These are phyloP conservation scores for Sarcophaga peregrina DNA, from an alignment of 1,140 invertebrate genomes.

Conservation along the genomic window DNA sequence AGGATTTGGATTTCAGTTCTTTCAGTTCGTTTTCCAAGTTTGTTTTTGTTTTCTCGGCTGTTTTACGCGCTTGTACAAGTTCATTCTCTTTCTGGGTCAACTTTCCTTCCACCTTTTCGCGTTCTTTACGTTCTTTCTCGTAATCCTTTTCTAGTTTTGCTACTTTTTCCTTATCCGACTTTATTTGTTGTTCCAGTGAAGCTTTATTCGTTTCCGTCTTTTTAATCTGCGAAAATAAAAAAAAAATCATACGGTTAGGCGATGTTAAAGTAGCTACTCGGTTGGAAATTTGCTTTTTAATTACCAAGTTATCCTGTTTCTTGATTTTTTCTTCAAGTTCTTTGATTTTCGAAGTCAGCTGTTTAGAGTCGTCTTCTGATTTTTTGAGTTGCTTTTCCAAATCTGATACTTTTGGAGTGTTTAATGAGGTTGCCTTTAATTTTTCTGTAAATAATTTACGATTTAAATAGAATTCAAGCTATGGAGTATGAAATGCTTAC, in stretches of 20 bases:
- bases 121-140: constrained; percentile 71
- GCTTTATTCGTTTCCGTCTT: constrained; percentile 55
- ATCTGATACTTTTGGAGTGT: constrained; percentile 53
- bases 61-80: constrained; percentile 68
- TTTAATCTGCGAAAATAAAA: constrained; percentile 49
- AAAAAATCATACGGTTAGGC: not conserved
- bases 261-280: not conserved
- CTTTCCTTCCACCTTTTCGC: constrained; percentile 59
- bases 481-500: constrained; percentile 35
- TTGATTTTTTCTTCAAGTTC: constrained; percentile 62
- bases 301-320: constrained; percentile 58
- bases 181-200: constrained; percentile 54
- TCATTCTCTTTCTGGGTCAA: constrained; percentile 64
- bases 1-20: constrained; percentile 68
- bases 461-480: not conserved
- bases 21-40: constrained; percentile 70
- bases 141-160: constrained; percentile 74
- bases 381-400: constrained; percentile 60
- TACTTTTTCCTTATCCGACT: constrained; percentile 70
- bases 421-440: constrained; percentile 52
- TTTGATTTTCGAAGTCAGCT: constrained; percentile 56
- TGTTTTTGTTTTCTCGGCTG: constrained; percentile 67
- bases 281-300: not conserved
- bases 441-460: constrained; percentile 46
- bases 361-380: constrained; percentile 59